Percentiles rank a stretch among this genome's conserved stretches.
Evolutionary conservation across 2,113 vertebrate genomes (phyloP).

Genomic region (Microcebus murinus): DNA sequence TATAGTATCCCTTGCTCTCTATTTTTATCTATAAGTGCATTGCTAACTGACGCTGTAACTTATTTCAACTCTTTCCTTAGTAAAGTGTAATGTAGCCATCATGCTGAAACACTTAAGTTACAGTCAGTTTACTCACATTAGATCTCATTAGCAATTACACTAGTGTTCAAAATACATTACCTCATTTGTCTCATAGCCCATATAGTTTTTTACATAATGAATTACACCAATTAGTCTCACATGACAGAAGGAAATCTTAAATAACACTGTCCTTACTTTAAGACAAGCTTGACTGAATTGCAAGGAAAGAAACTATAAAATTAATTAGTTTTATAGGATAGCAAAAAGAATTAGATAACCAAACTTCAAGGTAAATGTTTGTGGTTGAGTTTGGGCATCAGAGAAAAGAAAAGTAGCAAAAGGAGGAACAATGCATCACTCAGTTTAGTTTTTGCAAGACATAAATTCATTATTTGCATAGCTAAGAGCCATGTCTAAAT

Average conservation of each 20-base stretch:
- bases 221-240: slow-evolving; percentile 86
- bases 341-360: slow-evolving; percentile 64
- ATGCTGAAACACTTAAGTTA: slow-evolving; percentile 77
- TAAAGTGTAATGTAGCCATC: slow-evolving; percentile 81
- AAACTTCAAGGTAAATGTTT: slow-evolving; percentile 65
- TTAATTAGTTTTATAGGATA: slow-evolving; percentile 73
- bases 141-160: slow-evolving; percentile 84
- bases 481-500: slow-evolving; percentile 57
- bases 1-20: slow-evolving; percentile 32
- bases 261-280: slow-evolving; percentile 83
- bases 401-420: slow-evolving; percentile 29
- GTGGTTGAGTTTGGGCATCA: background rate
- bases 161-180: slow-evolving; percentile 85
- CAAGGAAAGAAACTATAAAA: slow-evolving; percentile 74
- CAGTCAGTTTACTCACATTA: slow-evolving; percentile 83
- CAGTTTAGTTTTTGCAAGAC: slow-evolving; percentile 57
- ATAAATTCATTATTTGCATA: slow-evolving; percentile 67
- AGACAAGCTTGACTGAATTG: slow-evolving; percentile 79
- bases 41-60: slow-evolving; percentile 71
- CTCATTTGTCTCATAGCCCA: slow-evolving; percentile 79
- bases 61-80: slow-evolving; percentile 70
- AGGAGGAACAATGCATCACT: slow-evolving; percentile 26
- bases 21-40: slow-evolving; percentile 71
- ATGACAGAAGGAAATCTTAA: slow-evolving; percentile 85
- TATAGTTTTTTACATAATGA: slow-evolving; percentile 84